Evolutionary conservation across 2,888 invertebrate species (phyloP), one percentile per base, ranked within the genome.

Genomic region (Sisyra nigra): DNA sequence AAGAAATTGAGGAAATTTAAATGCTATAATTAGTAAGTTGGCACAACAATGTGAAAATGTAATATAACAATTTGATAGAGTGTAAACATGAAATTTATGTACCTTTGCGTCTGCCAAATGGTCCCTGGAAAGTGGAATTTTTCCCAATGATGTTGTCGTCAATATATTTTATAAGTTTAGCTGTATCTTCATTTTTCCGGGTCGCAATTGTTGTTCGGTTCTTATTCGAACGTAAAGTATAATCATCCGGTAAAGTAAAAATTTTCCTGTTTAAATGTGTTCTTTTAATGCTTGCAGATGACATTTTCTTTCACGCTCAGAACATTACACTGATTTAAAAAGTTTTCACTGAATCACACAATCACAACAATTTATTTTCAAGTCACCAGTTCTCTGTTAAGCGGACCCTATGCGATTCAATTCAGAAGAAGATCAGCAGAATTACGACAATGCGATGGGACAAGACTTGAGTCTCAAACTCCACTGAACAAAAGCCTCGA

Each of bases 91-190:
- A 24, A 34, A 3, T 14, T 34, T 15, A 36, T 64, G 66, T 64
- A 84, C 84, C 82, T 77, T 83, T 82, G 56, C 87, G 67, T 45
- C 82, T 69, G 48, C 87, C 87, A 57, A 77, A 88, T 9, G 88
- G 88, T 42, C 87, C 85, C 52, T 80, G 72, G 60, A 87, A 87
- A 17, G 80, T 77, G 53, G 80, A 79, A 51, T 79, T 80, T 58
- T 78, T 81, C 44, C 87, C 87, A 55, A 87, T 78, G 50, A 87
- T 68, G 61, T 79, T 86, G 49, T 83, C 79, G 54, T 84, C 81
- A 50, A 88, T 80, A 57, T 80, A 85, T 57, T 77, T 78, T 50
- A 85, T 68, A 51, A 87, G 65, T 58, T 80, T 80, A 37, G 69
- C 67, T 24, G 72, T 70, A 54, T 83, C 82, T 56, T 81, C 80